Percentiles rank a stretch among this genome's conserved stretches.
phyloP scores from a whole-genome alignment of 2,113 vertebrate genomes.

The Prinia subflava region DNA sequence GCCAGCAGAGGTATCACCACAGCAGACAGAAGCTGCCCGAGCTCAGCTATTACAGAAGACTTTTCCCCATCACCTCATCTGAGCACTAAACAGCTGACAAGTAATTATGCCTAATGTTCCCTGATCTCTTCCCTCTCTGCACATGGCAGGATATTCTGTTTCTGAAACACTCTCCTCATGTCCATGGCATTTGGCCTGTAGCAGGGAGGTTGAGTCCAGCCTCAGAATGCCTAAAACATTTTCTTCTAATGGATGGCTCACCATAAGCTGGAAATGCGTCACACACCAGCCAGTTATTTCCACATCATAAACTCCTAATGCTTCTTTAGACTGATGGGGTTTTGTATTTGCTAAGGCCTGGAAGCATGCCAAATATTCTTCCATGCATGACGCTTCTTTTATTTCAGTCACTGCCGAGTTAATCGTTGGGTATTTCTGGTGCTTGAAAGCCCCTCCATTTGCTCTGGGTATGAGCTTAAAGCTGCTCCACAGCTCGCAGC shows the following conservation, averaged over 20 bases:
- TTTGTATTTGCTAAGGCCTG: conserved; percentile 60
- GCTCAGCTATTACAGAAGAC: neutral
- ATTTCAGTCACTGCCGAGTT: neutral
- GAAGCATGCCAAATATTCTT: conserved; percentile 55
- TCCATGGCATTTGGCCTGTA: conserved; percentile 55
- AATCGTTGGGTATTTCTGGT: conserved; percentile 26
- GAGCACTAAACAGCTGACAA: conserved; percentile 21
- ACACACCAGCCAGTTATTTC: conserved; percentile 72
- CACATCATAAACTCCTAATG: conserved; percentile 78
- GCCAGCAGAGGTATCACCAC: neutral
- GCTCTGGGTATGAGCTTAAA: neutral
- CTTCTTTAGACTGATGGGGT: conserved; percentile 67
- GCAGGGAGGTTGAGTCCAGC: conserved; percentile 42
- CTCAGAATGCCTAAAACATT: conserved; percentile 46
- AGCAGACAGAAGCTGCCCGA: neutral
- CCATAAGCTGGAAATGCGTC: conserved; percentile 62
- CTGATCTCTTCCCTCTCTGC: conserved; percentile 46
- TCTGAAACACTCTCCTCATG: conserved; percentile 2
- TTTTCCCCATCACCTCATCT: conserved; percentile 25
- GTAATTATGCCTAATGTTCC: conserved; percentile 42
- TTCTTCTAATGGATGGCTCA: conserved; percentile 57
- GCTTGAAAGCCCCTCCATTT: neutral
- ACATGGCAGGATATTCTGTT: conserved; percentile 39
- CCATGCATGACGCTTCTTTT: neutral
- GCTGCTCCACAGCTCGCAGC: neutral